These are phyloP conservation scores for Balaeniceps rex DNA, from an alignment of 2,113 vertebrate species.

Conservation along the genomic window DNA sequence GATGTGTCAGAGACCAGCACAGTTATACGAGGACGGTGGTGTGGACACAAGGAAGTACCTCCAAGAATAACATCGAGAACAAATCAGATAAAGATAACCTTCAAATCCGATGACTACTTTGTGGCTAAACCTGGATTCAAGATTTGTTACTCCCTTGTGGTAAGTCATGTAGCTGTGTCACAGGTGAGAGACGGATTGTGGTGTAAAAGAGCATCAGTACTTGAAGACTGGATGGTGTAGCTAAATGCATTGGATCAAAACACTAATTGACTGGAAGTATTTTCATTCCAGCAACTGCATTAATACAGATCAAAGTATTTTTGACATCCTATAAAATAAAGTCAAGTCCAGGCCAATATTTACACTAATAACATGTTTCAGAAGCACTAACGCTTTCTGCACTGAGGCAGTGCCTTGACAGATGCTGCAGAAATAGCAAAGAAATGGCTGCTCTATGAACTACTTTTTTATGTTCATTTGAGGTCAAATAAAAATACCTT, in stretches of 20 bases:
- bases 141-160: constrained; percentile 90
- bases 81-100: constrained; percentile 91
- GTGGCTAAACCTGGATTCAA: constrained; percentile 97
- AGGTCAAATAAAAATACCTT: neutral
- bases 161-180: constrained; percentile 68
- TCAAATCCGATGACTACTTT: constrained; percentile 96
- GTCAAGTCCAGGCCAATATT: neutral
- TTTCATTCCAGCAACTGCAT: neutral
- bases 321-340: neutral
- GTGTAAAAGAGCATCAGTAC: neutral
- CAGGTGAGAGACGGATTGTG: neutral
- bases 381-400: neutral
- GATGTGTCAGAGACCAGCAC: constrained; percentile 89
- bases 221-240: neutral
- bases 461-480: neutral
- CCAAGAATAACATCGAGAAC: constrained; percentile 88
- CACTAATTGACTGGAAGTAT: neutral
- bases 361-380: constrained; percentile 12
- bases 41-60: constrained; percentile 87
- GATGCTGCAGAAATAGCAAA: neutral
- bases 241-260: neutral
- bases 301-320: neutral
- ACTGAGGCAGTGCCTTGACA: neutral
- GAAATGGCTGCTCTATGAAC: neutral
- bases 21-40: constrained; percentile 93